phyloP scores from a whole-genome alignment of 2,113 vertebrate genomes.

The Paracanthobrama guichenoti region DNA sequence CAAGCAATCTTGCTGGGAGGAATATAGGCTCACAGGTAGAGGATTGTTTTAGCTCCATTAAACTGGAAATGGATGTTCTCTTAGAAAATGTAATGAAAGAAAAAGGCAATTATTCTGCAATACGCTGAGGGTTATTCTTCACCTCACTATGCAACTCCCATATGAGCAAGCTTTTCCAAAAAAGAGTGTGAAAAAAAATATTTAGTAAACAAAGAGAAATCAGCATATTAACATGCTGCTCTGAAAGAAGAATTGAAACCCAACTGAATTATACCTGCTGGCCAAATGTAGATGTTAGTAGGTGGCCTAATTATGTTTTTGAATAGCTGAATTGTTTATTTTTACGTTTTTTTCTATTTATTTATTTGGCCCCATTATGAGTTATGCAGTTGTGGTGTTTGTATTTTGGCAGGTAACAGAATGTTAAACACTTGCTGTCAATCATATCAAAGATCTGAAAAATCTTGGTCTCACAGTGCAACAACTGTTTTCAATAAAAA shows the following conservation, averaged over 20 bases:
- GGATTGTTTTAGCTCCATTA: conserved; percentile 44
- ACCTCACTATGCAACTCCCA: background rate
- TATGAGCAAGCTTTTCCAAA: background rate
- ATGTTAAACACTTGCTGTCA: background rate
- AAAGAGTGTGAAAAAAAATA: background rate
- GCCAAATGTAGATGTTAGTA: conserved; percentile 17
- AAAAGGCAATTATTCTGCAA: conserved; percentile 36
- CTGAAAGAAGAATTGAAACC: conserved; percentile 1
- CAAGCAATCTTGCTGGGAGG: conserved; percentile 22
- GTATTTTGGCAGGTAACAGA: background rate
- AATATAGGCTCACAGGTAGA: conserved; percentile 38
- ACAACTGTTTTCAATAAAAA: background rate
- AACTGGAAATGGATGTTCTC: conserved; percentile 40
- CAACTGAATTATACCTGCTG: conserved; percentile 2
- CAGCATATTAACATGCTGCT: background rate
- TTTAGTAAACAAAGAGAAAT: conserved; percentile 25
- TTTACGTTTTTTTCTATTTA: background rate
- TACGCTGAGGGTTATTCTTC: conserved; percentile 31
- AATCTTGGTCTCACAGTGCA: background rate
- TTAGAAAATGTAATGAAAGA: conserved; percentile 31
- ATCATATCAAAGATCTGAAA: background rate
- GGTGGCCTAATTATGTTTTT: conserved; percentile 14
- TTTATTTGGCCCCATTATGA: background rate
- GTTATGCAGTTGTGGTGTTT: background rate
- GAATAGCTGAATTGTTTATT: background rate